Base-by-base conservation (phyloP, 2,113 vertebrate genomes). In the Engystomops pustulosus region DNA sequence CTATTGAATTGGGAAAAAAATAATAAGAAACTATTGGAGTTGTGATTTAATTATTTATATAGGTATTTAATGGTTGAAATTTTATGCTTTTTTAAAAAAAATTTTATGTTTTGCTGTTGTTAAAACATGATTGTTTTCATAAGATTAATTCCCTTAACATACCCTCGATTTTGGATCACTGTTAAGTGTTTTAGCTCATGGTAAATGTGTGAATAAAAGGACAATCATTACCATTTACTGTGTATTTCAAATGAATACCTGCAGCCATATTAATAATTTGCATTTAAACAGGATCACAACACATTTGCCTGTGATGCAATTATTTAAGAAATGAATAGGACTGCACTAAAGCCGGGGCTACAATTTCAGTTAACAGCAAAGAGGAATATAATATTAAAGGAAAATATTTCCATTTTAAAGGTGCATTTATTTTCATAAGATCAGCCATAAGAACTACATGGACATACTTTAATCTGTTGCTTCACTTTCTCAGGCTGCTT, bases 221-320 rank as follows among this genome's bases (percentile, higher is more conserved):
- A 80, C 34, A 14, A 69, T 69, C 30, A 70, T 81, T 70, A 69
- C 65, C 8, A 81, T 81, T 81, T 34, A 36, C 65, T 53, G 70
- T 70, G 6, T 38, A 70, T 81, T 81, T 69, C 25, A 71, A 55
- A 81, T 70, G 32, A 81, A 53, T 23, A 45, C 65, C 67, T 55
- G 45, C 65, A 81, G 79, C 65, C 44, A 69, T 38, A 30, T 53
- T 27, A 53, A 81, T 70, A 25, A 70, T 81, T 81, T 81, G 41
- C 79, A 70, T 81, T 53, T 81, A 38, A 55, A 81, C 62, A 53
- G 79, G 32, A 81, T 69, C 27, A 79, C 58, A 81, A 53, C 32
- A 71, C 47, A 55, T 81, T 81, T 55, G 15, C 32, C 23, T 69
- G 12, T 38, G 32, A 81, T 70, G 44, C 79, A 55, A n/a, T 70